A percentile compares a stretch with the other conserved stretches of the same genome.
Evolutionary conservation across 2,888 invertebrate species (phyloP).

Genomic region (Lasiommata megera): DNA sequence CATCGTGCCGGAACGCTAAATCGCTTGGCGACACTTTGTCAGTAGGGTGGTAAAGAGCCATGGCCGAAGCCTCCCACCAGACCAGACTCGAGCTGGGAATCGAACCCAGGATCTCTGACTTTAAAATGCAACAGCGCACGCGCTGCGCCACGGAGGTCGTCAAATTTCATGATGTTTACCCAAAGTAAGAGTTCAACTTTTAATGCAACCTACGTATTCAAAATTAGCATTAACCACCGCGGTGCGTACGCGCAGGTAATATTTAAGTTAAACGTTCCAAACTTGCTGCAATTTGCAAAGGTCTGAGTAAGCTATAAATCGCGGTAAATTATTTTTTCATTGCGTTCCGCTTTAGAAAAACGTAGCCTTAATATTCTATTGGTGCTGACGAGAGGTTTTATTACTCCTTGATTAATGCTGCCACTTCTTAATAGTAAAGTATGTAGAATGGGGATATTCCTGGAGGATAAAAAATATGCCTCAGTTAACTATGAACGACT

Average conservation of each 20-base stretch:
- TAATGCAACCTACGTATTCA: constrained; percentile 25
- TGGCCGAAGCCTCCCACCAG: too few relatives aligned
- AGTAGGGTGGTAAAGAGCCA: too few relatives aligned
- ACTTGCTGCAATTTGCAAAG: constrained; percentile 71
- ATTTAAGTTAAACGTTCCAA: constrained; percentile 78
- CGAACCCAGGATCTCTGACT: too few relatives aligned
- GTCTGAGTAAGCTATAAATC: constrained; percentile 80
- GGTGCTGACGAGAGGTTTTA: constrained; percentile 46
- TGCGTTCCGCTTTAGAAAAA: constrained; percentile 43
- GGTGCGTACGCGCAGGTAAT: constrained; percentile 62
- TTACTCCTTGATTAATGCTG: constrained; percentile 21
- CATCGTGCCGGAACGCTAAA: too few relatives aligned
- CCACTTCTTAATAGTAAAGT: neutral
- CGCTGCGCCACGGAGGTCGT: too few relatives aligned
- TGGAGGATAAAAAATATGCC: too few relatives aligned
- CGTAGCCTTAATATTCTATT: constrained; percentile 67
- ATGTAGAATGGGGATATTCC: neutral
- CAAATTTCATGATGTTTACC: too few relatives aligned
- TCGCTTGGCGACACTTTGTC: too few relatives aligned
- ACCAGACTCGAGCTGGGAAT: too few relatives aligned
- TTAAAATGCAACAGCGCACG: too few relatives aligned
- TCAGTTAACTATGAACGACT: too few relatives aligned
- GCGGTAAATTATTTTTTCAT: constrained; percentile 77
- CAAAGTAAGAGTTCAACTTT: too few relatives aligned
- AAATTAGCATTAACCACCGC: constrained; percentile 51